Base-by-base conservation (phyloP, 2,888 invertebrate species). In the Melipona bicolor region DNA sequence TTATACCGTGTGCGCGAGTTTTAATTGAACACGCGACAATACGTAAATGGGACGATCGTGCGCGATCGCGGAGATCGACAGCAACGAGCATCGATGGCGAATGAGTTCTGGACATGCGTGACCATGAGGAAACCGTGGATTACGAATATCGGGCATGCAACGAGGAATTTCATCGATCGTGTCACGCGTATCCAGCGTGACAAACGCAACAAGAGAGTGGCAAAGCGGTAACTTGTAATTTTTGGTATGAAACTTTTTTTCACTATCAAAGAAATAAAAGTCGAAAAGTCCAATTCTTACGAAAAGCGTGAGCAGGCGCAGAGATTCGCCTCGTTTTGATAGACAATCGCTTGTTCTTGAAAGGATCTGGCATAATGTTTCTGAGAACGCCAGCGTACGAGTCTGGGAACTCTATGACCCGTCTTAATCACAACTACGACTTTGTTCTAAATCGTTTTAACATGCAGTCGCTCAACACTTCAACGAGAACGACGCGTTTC, bases 21-120 rank as follows among this genome's bases (percentile, higher is more conserved):
- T 90, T 87, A 87, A 90, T 90, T 84, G 85, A 86, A 72, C 77
- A 79, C 79, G 76, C 83, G 87, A 87, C 84, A 87, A 86, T 86
- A 73, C 77, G 82, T 85, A 84, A 54, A 81, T 27, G 9, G 11
- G 43, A 43, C 43, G 43, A 9, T 43, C 43, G 43, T 9, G 43
- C 43, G 43, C 43, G 43, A 43, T 43, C 43, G 43, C 54, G 52
- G 43, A 52, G 72, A 77, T 70, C 50, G 74, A 68, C 61, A n/a
- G 21, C 11, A 64, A 50, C 73, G 32, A 19, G 4, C 24, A 11
- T 32, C 21, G 19, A 32, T 4, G 11, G 5, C 13, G n/a, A 36
- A 9, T n/a, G n/a, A 15, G 5, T n/a, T 11, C n/a, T 4, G 5
- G 17, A 17, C 54, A 15, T 24, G 54, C n/a, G 56, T 19, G 50